Conservation (phyloP, 2,888 invertebrate species). For the Sarcophaga variegata region DNA sequence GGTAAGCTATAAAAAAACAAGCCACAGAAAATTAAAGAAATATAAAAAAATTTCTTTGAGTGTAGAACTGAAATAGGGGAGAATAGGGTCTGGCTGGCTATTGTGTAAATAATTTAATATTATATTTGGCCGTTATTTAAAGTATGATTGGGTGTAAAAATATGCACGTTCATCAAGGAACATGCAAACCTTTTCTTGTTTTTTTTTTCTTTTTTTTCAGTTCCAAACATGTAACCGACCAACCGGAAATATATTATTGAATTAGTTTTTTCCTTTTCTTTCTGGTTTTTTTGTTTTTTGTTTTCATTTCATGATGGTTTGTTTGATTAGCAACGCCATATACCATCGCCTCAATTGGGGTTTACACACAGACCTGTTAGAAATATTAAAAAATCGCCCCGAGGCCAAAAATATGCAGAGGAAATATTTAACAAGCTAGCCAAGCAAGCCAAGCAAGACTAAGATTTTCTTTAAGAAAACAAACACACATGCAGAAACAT, state of each 20-base stretch:
- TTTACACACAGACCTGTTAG: background rate
- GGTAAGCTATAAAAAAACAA: slow-evolving; percentile 39
- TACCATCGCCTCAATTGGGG: background rate
- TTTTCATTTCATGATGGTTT: slow-evolving; percentile 20
- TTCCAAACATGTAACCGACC: slow-evolving; percentile 22
- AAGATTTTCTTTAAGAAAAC: slow-evolving; percentile 5
- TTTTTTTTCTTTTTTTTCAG: background rate
- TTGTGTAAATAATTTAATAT: slow-evolving; percentile 54
- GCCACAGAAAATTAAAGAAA: slow-evolving; percentile 23
- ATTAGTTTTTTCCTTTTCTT: slow-evolving; percentile 1
- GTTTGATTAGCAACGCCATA: background rate
- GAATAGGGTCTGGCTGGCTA: no score
- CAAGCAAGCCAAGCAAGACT: background rate
- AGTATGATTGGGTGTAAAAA: slow-evolving; percentile 52
- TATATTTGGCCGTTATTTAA: slow-evolving; percentile 49
- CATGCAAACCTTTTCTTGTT: slow-evolving; percentile 15
- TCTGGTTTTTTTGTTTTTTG: background rate
- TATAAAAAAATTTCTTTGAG: slow-evolving; percentile 16
- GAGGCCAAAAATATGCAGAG: slow-evolving; percentile 48
- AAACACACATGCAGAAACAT: background rate
- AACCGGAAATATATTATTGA: slow-evolving; percentile 60
- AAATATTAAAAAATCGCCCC: slow-evolving; percentile 5
- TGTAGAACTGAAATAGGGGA: no score
- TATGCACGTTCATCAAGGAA: slow-evolving; percentile 33
- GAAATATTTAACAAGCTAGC: background rate